Conservation (phyloP, 2,113 vertebrate genomes). For the Syngnathus typhle region DNA sequence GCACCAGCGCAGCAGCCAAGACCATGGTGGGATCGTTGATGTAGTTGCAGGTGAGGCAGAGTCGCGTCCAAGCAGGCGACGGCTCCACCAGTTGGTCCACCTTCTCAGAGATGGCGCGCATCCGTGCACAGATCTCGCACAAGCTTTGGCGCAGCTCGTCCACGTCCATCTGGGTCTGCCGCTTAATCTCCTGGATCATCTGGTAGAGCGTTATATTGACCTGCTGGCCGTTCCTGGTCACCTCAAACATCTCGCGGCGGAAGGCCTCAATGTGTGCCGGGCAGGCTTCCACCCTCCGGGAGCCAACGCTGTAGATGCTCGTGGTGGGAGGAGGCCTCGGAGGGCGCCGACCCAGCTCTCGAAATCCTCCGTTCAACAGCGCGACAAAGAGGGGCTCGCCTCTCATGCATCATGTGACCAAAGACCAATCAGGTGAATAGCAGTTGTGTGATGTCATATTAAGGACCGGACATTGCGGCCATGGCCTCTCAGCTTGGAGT, state of each 20-base stretch:
- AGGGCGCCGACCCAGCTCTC: not conserved
- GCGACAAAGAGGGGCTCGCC: not conserved
- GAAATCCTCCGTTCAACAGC: not conserved
- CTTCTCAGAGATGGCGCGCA: conserved; percentile 2
- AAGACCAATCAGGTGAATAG: not conserved
- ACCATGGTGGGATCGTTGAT: not conserved
- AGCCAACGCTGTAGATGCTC: not conserved
- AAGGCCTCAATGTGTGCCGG: conserved; percentile 2
- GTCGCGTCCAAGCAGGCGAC: not conserved
- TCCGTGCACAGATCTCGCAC: not conserved
- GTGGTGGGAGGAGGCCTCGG: not conserved
- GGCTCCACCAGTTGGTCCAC: conserved; percentile 9
- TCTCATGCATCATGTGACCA: not conserved
- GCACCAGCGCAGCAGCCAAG: not conserved
- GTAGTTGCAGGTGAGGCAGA: not conserved
- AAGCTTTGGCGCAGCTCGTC: conserved; percentile 3
- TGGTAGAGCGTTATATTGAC: conserved; percentile 9
- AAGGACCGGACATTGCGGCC: not conserved
- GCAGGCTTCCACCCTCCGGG: conserved; percentile 4
- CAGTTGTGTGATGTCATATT: conserved; percentile 6
- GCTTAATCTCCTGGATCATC: conserved; percentile 7
- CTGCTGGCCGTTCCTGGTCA: conserved; percentile 5
- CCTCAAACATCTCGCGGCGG: conserved; percentile 8
- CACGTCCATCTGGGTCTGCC: conserved; percentile 11
- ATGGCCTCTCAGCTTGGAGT: no score